Evolutionary conservation across 1,140 invertebrate species (phyloP).

Genomic region (Drosophila pseudoobscura): DNA sequence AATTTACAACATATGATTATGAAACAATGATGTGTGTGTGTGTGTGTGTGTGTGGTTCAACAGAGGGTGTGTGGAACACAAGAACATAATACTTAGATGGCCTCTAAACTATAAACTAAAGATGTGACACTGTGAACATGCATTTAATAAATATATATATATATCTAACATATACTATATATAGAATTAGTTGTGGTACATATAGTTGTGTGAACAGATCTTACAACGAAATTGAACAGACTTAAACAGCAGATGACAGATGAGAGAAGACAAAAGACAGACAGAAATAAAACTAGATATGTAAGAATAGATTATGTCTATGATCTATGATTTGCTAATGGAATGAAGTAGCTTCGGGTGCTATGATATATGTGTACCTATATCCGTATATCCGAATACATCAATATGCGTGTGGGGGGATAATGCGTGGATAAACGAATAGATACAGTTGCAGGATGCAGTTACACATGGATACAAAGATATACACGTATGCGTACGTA

Average conservation of each 20-base stretch:
- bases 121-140: slow-evolving; percentile 24
- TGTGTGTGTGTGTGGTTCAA: slow-evolving; percentile 31
- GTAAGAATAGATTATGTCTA: slow-evolving; percentile 11
- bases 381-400: slow-evolving; percentile 15
- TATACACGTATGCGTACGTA: slow-evolving; percentile 4
- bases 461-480: slow-evolving; percentile 1
- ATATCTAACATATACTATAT: slow-evolving; percentile 4
- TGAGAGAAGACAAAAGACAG: slow-evolving; percentile 25
- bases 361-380: slow-evolving; percentile 38
- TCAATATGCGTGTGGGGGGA: slow-evolving; percentile 1
- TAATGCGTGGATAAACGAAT: slow-evolving; percentile 31
- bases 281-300: slow-evolving; percentile 22
- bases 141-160: slow-evolving; percentile 3
- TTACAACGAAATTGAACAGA: slow-evolving; percentile 27
- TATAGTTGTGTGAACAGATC: background rate
- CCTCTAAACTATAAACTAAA: slow-evolving; percentile 45
- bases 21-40: slow-evolving; percentile 60
- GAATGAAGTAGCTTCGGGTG: slow-evolving; percentile 61
- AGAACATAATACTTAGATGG: slow-evolving; percentile 66
- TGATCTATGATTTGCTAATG: slow-evolving; percentile 62
- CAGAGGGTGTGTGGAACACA: slow-evolving; percentile 20
- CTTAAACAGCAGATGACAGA: slow-evolving; percentile 16
- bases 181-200: background rate
- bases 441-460: slow-evolving; percentile 24
- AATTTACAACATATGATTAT: slow-evolving; percentile 82